Conservation (phyloP, 2,113 vertebrate species). For the Caranx melampygus region DNA sequence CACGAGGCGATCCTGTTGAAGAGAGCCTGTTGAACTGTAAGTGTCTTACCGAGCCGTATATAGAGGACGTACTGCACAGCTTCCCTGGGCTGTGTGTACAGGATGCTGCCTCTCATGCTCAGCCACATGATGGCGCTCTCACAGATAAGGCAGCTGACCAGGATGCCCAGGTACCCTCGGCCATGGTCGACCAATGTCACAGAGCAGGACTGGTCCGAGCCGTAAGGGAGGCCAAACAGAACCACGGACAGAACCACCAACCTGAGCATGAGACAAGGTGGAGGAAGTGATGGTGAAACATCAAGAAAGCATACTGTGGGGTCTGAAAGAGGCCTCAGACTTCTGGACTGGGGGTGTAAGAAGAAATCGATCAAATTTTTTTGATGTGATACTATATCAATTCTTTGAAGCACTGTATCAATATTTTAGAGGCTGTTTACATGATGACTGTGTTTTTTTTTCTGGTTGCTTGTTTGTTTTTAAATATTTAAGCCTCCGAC, state of each 20-base stretch:
- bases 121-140: slow-evolving; percentile 99
- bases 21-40: background rate
- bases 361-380: too few relatives aligned
- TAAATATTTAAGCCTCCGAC: too few relatives aligned
- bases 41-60: slow-evolving; percentile 93
- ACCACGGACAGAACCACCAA: slow-evolving; percentile 98
- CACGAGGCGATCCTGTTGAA: background rate
- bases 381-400: too few relatives aligned
- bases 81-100: slow-evolving; percentile 97
- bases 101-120: slow-evolving; percentile 98
- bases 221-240: slow-evolving; percentile 95
- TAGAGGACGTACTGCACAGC: slow-evolving; percentile 99
- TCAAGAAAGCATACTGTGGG: background rate
- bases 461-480: too few relatives aligned
- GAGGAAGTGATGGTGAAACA: background rate
- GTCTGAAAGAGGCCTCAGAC: too few relatives aligned
- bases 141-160: slow-evolving; percentile 98
- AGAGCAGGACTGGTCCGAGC: slow-evolving; percentile 93
- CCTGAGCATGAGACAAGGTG: slow-evolving; percentile 78
- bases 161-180: slow-evolving; percentile 96
- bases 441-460: too few relatives aligned
- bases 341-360: too few relatives aligned
- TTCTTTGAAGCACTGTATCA: too few relatives aligned
- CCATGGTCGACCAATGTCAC: slow-evolving; percentile 98
- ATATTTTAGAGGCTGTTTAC: too few relatives aligned